These are phyloP conservation scores for Tupiocoris notatus DNA, from an alignment of 2,888 invertebrate genomes.

Conservation along the genomic window DNA sequence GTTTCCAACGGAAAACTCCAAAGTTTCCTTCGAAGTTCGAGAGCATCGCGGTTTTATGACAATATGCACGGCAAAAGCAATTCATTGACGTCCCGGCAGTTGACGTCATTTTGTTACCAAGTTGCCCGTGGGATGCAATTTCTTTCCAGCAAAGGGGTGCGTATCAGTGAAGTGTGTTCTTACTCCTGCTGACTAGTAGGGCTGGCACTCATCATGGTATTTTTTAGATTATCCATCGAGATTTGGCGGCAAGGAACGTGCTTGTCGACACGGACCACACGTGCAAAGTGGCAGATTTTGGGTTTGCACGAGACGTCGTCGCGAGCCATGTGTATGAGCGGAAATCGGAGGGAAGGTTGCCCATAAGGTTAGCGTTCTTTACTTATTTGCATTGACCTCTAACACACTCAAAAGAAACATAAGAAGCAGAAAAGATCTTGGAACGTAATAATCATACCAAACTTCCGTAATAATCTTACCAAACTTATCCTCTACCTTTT, in stretches of 20 bases:
- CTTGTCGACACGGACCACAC: conserved; percentile 67
- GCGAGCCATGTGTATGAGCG: conserved; percentile 85
- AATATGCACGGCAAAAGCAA: conserved; percentile 74
- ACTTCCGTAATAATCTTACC: too few species aligned
- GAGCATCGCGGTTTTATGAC: conserved; percentile 79
- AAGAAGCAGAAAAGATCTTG: too few species aligned
- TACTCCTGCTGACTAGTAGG: neutral
- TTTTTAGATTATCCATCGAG: conserved; percentile 45
- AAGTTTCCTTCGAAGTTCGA: conserved; percentile 78
- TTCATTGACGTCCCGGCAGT: conserved; percentile 77
- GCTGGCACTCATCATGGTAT: neutral
- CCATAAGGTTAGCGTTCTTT: conserved; percentile 60
- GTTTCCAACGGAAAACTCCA: conserved; percentile 86
- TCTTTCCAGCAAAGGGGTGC: conserved; percentile 77
- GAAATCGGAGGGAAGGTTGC: conserved; percentile 77
- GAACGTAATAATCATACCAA: too few species aligned
- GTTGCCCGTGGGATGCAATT: conserved; percentile 88
- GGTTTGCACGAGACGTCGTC: conserved; percentile 85
- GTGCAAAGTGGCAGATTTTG: conserved; percentile 92
- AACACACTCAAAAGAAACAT: too few species aligned
- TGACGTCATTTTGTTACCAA: conserved; percentile 88
- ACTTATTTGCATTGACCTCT: too few species aligned
- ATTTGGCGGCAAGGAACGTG: conserved; percentile 46
- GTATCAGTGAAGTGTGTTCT: conserved; percentile 51
- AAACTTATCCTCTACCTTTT: too few species aligned